phyloP scores from a whole-genome alignment of 1,140 invertebrate genomes.

The Chionoecetes opilio region DNA sequence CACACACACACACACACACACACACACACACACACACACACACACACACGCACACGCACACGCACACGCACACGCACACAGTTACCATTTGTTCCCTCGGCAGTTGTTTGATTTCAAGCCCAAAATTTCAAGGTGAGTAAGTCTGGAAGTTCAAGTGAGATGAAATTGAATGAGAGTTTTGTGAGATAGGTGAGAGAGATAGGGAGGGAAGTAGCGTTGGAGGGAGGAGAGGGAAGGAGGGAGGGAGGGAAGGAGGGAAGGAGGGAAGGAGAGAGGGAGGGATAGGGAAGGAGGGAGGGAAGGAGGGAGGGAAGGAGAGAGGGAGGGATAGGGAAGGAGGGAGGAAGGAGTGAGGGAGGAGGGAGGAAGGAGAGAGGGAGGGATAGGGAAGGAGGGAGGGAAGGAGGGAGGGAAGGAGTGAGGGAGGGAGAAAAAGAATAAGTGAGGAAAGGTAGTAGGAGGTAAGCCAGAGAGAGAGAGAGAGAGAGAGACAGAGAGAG shows the following conservation, averaged over 20 bases:
- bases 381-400: no score
- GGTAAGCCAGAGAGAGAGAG: background rate
- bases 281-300: background rate
- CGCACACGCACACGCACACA: no score
- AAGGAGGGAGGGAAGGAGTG: background rate
- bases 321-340: background rate
- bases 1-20: no score
- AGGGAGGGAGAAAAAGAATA: background rate
- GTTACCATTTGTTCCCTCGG: background rate
- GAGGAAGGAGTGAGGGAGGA: no score
- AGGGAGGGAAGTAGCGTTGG: background rate
- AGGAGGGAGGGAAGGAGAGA: background rate
- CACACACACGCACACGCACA: no score
- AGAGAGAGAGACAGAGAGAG: background rate
- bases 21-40: no score
- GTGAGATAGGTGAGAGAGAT: background rate
- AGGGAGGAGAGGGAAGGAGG: background rate
- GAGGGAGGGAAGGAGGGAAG: background rate
- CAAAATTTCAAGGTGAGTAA: no score
- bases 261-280: background rate
- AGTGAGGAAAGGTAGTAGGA: background rate
- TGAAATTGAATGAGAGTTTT: background rate
- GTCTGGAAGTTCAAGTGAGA: background rate
- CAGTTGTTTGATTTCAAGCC: no score
- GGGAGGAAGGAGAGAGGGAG: background rate